These are phyloP conservation scores for Numida meleagris DNA, from an alignment of 2,113 vertebrate species.

Conservation along the genomic window DNA sequence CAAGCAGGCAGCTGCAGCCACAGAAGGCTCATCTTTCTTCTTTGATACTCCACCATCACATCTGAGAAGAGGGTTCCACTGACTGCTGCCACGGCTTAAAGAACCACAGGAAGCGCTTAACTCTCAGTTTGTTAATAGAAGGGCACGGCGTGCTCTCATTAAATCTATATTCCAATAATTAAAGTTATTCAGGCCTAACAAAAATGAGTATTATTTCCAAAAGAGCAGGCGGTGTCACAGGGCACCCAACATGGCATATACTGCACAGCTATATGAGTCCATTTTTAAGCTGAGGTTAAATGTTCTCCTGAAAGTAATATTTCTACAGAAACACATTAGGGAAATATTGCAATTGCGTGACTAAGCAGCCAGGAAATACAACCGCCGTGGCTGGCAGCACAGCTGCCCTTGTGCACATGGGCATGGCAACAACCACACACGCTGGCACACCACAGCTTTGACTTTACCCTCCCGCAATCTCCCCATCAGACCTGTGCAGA, in stretches of 20 bases:
- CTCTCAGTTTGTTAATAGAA: not conserved
- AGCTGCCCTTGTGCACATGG: not conserved
- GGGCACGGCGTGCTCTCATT: not conserved
- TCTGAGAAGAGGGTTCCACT: not conserved
- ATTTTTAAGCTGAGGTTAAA: not conserved
- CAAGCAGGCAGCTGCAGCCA: not conserved
- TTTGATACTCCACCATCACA: too few species aligned
- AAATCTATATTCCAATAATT: not conserved
- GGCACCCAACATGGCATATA: not conserved
- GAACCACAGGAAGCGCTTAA: not conserved
- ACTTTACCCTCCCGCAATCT: not conserved
- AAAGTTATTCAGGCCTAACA: not conserved
- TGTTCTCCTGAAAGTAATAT: not conserved
- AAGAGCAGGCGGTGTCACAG: rapidly evolving
- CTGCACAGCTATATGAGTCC: not conserved
- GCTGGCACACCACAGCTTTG: not conserved
- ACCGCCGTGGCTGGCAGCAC: not conserved
- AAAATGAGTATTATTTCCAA: not conserved
- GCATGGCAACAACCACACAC: not conserved
- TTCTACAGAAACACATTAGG: not conserved
- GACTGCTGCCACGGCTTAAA: not conserved
- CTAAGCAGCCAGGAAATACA: slow-evolving; percentile 10
- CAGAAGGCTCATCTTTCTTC: too few species aligned
- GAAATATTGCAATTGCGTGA: not conserved
- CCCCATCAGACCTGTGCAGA: not conserved